Evolutionary conservation across 2,797 vertebrate genomes (phyloP).

Genomic region (Poecilia velifera): DNA sequence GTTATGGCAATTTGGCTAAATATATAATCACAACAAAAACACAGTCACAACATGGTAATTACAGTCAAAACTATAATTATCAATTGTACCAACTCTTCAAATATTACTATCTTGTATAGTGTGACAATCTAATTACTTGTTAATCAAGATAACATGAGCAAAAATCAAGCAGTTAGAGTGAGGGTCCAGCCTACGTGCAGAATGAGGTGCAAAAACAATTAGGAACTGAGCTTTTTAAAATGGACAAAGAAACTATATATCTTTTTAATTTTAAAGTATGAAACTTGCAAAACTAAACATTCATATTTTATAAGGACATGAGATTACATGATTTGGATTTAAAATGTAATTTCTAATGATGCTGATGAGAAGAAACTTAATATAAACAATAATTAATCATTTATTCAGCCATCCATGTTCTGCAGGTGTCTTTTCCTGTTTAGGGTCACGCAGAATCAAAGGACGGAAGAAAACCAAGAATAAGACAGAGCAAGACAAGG

Average conservation of each 20-base stretch:
- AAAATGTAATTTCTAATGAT: not conserved
- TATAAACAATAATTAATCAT: not conserved
- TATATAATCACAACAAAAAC: conserved; percentile 13
- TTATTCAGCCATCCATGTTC: not conserved
- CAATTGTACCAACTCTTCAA: not conserved
- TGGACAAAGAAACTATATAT: not conserved
- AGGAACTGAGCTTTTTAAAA: not conserved
- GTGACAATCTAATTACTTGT: conserved; percentile 7
- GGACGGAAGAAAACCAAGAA: not conserved
- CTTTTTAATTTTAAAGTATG: not conserved
- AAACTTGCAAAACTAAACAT: not conserved
- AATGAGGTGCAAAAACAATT: not conserved
- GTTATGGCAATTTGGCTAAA: conserved; percentile 28
- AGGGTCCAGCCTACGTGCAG: not conserved
- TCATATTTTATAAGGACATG: not conserved
- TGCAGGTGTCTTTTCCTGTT: not conserved
- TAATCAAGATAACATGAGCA: conserved; percentile 11
- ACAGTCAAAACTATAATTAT: conserved; percentile 16
- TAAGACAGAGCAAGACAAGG: not conserved
- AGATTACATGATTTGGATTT: not conserved
- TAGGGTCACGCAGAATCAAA: not conserved
- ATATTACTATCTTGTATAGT: conserved; percentile 1
- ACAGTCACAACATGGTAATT: conserved; percentile 10
- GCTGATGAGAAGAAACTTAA: not conserved
- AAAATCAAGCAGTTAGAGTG: not conserved